Conservation (phyloP, 2,888 invertebrate species). For the Gerris lacustris region DNA sequence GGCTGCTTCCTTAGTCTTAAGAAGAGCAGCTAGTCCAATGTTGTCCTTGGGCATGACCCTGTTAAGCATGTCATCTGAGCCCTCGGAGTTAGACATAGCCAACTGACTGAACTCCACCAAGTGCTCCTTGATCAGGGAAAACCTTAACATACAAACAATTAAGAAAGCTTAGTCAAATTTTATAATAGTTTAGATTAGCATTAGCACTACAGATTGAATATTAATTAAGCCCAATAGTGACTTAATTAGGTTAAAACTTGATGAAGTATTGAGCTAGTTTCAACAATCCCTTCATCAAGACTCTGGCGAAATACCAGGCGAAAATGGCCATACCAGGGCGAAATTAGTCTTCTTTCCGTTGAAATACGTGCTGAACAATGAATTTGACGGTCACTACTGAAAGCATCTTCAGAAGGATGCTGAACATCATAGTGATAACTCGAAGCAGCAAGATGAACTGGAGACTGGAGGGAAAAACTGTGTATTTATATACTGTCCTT, state of each 20-base stretch:
- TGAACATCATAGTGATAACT: too few species aligned
- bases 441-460: too few species aligned
- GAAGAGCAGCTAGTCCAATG: slow-evolving; percentile 87
- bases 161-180: background rate
- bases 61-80: slow-evolving; percentile 95
- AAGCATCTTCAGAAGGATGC: too few species aligned
- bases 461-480: too few species aligned
- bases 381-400: too few species aligned
- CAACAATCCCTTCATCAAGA: too few species aligned
- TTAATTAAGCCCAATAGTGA: background rate
- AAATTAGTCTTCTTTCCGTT: too few species aligned
- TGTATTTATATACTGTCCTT: too few species aligned
- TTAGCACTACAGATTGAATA: slow-evolving; percentile 9
- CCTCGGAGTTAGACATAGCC: slow-evolving; percentile 96
- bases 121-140: slow-evolving; percentile 86
- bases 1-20: slow-evolving; percentile 87
- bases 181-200: background rate
- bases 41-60: slow-evolving; percentile 99
- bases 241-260: background rate
- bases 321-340: too few species aligned
- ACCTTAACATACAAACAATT: slow-evolving; percentile 47
- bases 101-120: slow-evolving; percentile 96
- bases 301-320: too few species aligned
- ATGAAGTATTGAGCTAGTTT: too few species aligned
- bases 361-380: too few species aligned